Conservation (phyloP, 1,140 invertebrate species). For the Drosophila lowei region DNA sequence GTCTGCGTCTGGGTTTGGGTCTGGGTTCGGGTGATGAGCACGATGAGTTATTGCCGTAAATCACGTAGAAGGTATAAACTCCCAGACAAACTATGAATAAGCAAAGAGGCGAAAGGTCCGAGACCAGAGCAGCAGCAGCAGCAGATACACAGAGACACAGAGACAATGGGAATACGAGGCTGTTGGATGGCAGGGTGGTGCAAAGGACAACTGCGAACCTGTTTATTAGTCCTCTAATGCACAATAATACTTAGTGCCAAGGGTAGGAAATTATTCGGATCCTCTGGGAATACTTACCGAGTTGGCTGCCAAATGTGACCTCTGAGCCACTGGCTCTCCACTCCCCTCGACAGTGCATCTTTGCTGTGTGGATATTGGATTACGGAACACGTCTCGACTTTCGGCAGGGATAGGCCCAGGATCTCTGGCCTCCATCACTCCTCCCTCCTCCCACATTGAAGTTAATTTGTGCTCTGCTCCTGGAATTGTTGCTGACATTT, state of each 20-base stretch:
- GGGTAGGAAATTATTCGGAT: constrained; percentile 76
- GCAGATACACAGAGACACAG: neutral
- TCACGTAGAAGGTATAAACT: constrained; percentile 76
- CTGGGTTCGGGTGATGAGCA: constrained; percentile 8
- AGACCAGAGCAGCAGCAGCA: no score
- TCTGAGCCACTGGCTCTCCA: constrained; percentile 46
- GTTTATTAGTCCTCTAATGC: constrained; percentile 82
- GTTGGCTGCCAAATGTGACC: constrained; percentile 77
- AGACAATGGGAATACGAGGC: constrained; percentile 1
- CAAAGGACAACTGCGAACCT: constrained; percentile 59
- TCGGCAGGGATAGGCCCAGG: constrained; percentile 26
- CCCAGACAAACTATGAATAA: constrained; percentile 70
- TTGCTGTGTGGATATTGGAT: constrained; percentile 58
- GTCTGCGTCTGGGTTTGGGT: no score
- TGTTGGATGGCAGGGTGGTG: constrained; percentile 1
- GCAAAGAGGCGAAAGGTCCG: constrained; percentile 11
- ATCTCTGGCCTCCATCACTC: neutral
- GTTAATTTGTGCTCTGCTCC: constrained; percentile 70
- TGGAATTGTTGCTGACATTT: constrained; percentile 75
- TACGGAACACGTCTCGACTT: constrained; percentile 75
- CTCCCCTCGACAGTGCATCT: constrained; percentile 12
- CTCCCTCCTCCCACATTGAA: constrained; percentile 36
- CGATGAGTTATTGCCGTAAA: constrained; percentile 79
- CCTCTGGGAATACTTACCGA: constrained; percentile 73
- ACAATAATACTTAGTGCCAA: constrained; percentile 81